Conservation (phyloP, 2,888 invertebrate species). For the Melanchra persicariae region DNA sequence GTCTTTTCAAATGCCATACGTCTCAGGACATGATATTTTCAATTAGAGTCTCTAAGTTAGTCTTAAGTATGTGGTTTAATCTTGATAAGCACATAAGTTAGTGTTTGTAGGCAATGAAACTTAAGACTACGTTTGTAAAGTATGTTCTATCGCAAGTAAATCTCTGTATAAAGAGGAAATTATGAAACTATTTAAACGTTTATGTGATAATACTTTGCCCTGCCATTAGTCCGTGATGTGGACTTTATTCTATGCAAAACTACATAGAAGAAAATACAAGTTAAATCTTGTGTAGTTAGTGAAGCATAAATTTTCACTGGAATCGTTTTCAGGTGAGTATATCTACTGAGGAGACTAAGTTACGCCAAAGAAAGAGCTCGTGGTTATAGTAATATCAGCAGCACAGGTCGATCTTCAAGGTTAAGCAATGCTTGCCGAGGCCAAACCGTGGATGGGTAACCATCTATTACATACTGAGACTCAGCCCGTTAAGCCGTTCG, state of each 20-base stretch:
- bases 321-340: no score
- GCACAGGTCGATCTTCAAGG: not conserved
- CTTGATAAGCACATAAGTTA: slow-evolving; percentile 31
- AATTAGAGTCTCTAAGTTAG: slow-evolving; percentile 18
- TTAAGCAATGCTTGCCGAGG: not conserved
- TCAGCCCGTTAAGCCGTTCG: no score
- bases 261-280: not conserved
- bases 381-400: no score
- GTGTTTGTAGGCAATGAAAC: slow-evolving; percentile 20
- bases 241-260: not conserved
- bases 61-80: slow-evolving; percentile 18
- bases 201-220: not conserved
- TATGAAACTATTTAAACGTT: slow-evolving; percentile 30
- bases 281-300: not conserved
- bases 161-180: slow-evolving; percentile 25
- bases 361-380: not conserved
- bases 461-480: no score
- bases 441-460: no score
- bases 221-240: not conserved
- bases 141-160: slow-evolving; percentile 23
- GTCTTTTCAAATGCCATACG: not conserved
- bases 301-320: no score
- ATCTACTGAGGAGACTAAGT: not conserved
- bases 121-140: slow-evolving; percentile 4
- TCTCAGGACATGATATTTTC: slow-evolving; percentile 28